Conservation (phyloP, 2,113 vertebrate species). For the Malurus elegans region DNA sequence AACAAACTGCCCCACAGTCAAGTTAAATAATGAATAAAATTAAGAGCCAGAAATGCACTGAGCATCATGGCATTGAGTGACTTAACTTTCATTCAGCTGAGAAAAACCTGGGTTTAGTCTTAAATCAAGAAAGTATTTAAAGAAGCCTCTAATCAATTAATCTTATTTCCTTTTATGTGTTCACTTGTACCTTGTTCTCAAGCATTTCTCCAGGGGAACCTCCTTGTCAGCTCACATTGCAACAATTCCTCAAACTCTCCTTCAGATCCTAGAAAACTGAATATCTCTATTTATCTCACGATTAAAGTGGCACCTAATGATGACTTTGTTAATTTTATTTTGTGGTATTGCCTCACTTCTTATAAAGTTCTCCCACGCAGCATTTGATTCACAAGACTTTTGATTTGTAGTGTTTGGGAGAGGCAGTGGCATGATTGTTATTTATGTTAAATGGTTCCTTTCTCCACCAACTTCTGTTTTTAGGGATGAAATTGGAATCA, state of each 20-base stretch:
- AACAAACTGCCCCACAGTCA: neutral
- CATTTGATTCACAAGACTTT: neutral
- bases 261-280: neutral
- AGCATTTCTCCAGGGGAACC: neutral
- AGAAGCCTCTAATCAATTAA: neutral
- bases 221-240: neutral
- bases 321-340: neutral
- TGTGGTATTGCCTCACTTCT: neutral
- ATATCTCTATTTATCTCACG: neutral
- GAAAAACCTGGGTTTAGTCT: neutral
- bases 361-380: neutral
- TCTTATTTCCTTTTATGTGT: neutral
- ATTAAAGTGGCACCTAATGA: neutral
- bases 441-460: neutral
- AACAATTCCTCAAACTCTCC: neutral
- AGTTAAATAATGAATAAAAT: neutral
- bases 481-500: constrained; percentile 82
- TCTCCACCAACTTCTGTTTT: neutral
- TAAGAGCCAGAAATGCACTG: neutral
- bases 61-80: neutral
- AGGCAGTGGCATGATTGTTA: fast-evolving
- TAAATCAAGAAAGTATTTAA: neutral
- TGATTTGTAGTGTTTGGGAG: neutral
- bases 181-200: neutral
- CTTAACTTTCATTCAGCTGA: neutral